A percentile compares a stretch with the other conserved stretches of the same genome.
These are phyloP conservation scores for Anarhynchus alexandrinus DNA, from an alignment of 2,113 vertebrate genomes.

Conservation along the genomic window DNA sequence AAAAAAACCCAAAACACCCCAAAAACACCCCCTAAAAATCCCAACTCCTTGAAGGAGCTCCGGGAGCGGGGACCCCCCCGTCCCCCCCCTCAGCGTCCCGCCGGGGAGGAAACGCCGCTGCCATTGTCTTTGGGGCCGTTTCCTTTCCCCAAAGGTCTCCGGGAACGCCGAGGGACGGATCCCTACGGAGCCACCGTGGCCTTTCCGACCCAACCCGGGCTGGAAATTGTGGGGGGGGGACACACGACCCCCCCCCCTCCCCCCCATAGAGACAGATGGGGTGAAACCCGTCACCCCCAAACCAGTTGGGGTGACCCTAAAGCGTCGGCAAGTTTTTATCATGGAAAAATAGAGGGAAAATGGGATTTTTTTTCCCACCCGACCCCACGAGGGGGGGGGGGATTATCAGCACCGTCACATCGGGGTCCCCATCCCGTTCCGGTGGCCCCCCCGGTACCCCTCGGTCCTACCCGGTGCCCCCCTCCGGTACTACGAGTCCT, in stretches of 20 bases:
- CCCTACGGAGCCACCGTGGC: neutral
- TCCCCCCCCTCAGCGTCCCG: neutral
- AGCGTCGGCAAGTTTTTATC: neutral
- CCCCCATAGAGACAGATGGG: neutral
- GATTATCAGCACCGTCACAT: too few relatives aligned
- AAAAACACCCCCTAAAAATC: too few relatives aligned
- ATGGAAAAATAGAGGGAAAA: too few relatives aligned
- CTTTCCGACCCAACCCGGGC: neutral
- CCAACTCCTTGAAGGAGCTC: neutral
- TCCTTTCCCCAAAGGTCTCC: constrained; percentile 36
- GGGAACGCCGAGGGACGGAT: neutral
- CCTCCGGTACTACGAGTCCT: too few relatives aligned
- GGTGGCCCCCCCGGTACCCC: too few relatives aligned
- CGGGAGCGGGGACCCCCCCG: neutral
- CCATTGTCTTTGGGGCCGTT: constrained; percentile 45
- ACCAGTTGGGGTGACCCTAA: neutral
- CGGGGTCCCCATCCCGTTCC: too few relatives aligned
- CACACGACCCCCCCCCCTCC: too few relatives aligned
- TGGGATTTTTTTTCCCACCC: too few relatives aligned
- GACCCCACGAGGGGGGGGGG: too few relatives aligned
- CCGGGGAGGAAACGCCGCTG: constrained; percentile 1
- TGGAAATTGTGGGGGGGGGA: neutral
- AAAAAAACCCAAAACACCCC: too few relatives aligned
- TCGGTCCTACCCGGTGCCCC: too few relatives aligned
- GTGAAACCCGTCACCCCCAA: neutral